Evolutionary conservation across 2,888 invertebrate species (phyloP), one percentile per base, ranked within the genome.

Genomic region (Tetropium fuscum): DNA sequence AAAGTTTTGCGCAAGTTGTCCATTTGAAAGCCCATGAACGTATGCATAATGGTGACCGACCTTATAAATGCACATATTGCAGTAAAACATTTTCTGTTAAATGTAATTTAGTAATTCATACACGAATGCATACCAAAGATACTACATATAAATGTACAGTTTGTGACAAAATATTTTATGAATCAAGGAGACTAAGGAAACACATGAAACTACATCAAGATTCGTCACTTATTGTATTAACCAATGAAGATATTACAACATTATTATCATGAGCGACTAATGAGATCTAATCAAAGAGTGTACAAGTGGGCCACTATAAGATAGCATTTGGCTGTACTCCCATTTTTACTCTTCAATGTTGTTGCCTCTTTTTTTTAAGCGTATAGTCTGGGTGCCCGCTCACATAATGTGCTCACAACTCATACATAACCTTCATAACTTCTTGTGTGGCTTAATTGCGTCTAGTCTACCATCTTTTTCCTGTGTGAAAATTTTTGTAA

Each of bases 241-340:
- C 48, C 15, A 48, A 48, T 48, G 48, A 48, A 36, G 48, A 48
- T 36, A 48, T 48, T 22, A 36, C 48, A n/a, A 48, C 48, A 22
- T 25, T 48, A 48, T 48, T 48, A 36, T 48, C 22, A 16, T 48
- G 3, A 38, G n/a, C n/a, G n/a, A n/a, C n/a, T n/a, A n/a, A n/a
- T n/a, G n/a, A n/a, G n/a, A n/a, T n/a, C n/a, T n/a, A n/a, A n/a
- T n/a, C n/a, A n/a, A n/a, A n/a, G n/a, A n/a, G n/a, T n/a, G n/a
- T n/a, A n/a, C n/a, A n/a, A n/a, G n/a, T n/a, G n/a, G n/a, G n/a
- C n/a, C n/a, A n/a, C n/a, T n/a, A n/a, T n/a, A n/a, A n/a, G n/a
- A n/a, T n/a, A n/a, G n/a, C n/a, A n/a, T n/a, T n/a, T n/a, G n/a
- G n/a, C n/a, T n/a, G n/a, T n/a, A n/a, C n/a, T n/a, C n/a, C n/a